Evolutionary conservation across 2,888 invertebrate genomes (phyloP).

Genomic region (Malacosoma neustria): DNA sequence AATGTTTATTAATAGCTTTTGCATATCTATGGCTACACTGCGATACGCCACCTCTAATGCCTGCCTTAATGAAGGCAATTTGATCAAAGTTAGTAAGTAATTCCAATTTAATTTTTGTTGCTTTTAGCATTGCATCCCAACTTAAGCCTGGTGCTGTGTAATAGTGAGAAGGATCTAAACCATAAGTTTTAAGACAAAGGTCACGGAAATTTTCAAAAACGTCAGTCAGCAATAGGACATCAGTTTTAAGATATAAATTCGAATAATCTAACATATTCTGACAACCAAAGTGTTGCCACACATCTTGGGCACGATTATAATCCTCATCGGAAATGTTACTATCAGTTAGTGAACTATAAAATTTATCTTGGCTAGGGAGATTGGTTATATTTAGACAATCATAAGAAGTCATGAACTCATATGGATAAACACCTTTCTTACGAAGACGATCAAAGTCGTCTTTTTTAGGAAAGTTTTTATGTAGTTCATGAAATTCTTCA

Average conservation of each 20-base stretch:
- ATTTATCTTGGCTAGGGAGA: not conserved
- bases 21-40: no score
- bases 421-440: no score
- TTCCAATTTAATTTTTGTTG: conserved; percentile 6
- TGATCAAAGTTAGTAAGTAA: conserved; percentile 4
- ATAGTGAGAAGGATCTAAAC: conserved; percentile 8
- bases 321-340: conserved; percentile 5
- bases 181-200: conserved; percentile 8
- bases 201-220: conserved; percentile 15
- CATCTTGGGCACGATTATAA: conserved; percentile 6
- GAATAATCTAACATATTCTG: conserved; percentile 11
- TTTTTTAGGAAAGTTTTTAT: no score
- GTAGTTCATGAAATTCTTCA: no score
- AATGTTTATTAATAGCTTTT: no score
- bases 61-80: conserved; percentile 2
- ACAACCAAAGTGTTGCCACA: conserved; percentile 3
- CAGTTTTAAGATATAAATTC: conserved; percentile 10
- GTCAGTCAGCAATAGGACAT: conserved; percentile 12
- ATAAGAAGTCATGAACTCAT: conserved; percentile 11
- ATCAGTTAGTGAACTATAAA: not conserved
- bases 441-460: no score
- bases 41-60: conserved; percentile 12
- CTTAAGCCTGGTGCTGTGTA: conserved; percentile 9
- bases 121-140: conserved; percentile 14
- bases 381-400: conserved; percentile 6